A percentile compares a stretch with the other conserved stretches of the same genome.
Evolutionary conservation across 1,140 invertebrate species (phyloP).

Genomic region (Agrypnia vestita): DNA sequence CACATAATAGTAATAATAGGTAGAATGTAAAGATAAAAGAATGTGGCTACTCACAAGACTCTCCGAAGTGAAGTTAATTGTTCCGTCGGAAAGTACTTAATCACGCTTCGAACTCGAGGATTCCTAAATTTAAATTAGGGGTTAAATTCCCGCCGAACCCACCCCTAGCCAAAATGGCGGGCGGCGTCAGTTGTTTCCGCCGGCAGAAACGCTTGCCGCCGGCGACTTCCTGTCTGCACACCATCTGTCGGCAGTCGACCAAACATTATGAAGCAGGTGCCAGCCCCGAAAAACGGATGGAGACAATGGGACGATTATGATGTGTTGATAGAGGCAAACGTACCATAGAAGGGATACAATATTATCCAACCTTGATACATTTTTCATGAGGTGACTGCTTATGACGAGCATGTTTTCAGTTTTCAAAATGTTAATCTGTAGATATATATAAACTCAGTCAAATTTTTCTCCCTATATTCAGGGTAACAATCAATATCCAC

Average conservation of each 20-base stretch:
- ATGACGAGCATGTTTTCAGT: too few relatives aligned
- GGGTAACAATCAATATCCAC: too few relatives aligned
- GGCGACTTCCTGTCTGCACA: constrained; percentile 43
- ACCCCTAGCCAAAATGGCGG: constrained; percentile 22
- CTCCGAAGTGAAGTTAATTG: background rate
- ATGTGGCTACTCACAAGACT: too few relatives aligned
- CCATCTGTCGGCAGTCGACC: constrained; percentile 30
- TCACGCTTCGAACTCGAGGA: constrained; percentile 14
- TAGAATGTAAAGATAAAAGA: too few relatives aligned
- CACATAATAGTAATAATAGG: too few relatives aligned
- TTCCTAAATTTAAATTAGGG: constrained; percentile 26
- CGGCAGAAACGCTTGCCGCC: constrained; percentile 25
- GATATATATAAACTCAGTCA: too few relatives aligned
- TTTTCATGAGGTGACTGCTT: too few relatives aligned
- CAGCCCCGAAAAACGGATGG: constrained; percentile 6
- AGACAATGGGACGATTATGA: constrained; percentile 20
- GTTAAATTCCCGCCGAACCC: constrained; percentile 9
- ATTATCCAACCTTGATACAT: too few relatives aligned
- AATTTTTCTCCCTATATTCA: too few relatives aligned
- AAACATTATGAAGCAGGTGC: constrained; percentile 39
- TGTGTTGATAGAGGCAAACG: too few relatives aligned
- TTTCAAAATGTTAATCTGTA: too few relatives aligned
- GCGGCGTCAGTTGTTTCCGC: constrained; percentile 56
- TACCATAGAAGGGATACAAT: too few relatives aligned
- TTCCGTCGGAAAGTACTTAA: background rate